Percentiles rank a stretch among this genome's conserved stretches.
Evolutionary conservation across 2,888 invertebrate genomes (phyloP).

Genomic region (Nomada fucata): DNA sequence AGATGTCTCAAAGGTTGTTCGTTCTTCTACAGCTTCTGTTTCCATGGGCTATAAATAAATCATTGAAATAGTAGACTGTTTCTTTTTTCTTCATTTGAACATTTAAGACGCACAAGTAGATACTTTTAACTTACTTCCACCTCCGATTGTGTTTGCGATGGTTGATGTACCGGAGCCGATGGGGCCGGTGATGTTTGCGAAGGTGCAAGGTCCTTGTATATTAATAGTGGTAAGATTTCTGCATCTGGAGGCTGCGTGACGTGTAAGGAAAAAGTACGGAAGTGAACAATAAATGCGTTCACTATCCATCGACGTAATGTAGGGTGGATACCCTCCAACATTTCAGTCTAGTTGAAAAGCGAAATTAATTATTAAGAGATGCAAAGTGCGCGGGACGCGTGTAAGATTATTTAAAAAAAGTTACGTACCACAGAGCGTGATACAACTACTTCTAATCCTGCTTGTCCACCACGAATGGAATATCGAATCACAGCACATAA

Average conservation of each 20-base stretch:
- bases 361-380: neutral
- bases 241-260: conserved; percentile 67
- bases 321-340: conserved; percentile 47
- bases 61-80: too few species aligned
- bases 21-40: conserved; percentile 82
- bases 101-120: neutral
- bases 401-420: neutral
- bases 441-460: conserved; percentile 82
- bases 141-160: conserved; percentile 64
- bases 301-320: conserved; percentile 79
- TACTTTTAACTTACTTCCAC: conserved; percentile 71
- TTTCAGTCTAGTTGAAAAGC: conserved; percentile 50
- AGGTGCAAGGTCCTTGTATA: conserved; percentile 62
- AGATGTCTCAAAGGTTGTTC: conserved; percentile 67
- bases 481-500: conserved; percentile 73
- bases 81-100: neutral
- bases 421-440: conserved; percentile 82
- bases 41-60: conserved; percentile 85
- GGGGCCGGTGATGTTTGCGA: conserved; percentile 59
- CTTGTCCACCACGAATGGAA: conserved; percentile 80
- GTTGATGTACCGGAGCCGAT: conserved; percentile 44
- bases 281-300: conserved; percentile 62
- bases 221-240: conserved; percentile 72
- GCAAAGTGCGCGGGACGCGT: neutral
- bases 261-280: conserved; percentile 65